phyloP scores from a whole-genome alignment of 2,888 invertebrate genomes.

The Deilephila porcellus region DNA sequence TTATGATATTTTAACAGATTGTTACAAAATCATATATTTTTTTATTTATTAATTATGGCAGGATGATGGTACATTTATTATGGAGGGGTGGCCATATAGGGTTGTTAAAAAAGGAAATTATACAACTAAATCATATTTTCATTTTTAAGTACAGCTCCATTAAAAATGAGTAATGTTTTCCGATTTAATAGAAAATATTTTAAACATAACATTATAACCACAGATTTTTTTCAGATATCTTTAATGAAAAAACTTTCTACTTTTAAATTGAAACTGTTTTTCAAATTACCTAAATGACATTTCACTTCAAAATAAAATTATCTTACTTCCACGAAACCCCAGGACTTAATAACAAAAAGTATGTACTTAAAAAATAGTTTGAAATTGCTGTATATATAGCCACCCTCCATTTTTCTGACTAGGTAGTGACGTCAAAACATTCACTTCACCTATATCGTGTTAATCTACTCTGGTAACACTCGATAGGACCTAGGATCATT shows the following conservation, averaged over 20 bases:
- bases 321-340: too few species aligned
- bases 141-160: conserved; percentile 20
- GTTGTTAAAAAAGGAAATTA: not conserved
- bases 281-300: too few species aligned
- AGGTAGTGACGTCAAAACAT: conserved; percentile 41
- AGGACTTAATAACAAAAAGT: too few species aligned
- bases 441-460: conserved; percentile 28
- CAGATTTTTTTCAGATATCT: too few species aligned
- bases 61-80: conserved; percentile 36
- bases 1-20: conserved; percentile 25
- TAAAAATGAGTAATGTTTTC: not conserved
- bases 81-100: conserved; percentile 30
- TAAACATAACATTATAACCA: too few species aligned
- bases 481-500: conserved; percentile 25
- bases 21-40: conserved; percentile 18
- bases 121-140: not conserved
- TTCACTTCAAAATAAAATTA: too few species aligned
- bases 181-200: too few species aligned
- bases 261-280: too few species aligned
- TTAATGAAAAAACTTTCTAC: not conserved
- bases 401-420: conserved; percentile 3
- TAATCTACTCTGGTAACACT: conserved; percentile 39
- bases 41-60: conserved; percentile 37
- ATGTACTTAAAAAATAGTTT: too few species aligned
- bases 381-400: not conserved